Evolutionary conservation across 2,113 vertebrate species (phyloP).

Genomic region (Strix aluco): DNA sequence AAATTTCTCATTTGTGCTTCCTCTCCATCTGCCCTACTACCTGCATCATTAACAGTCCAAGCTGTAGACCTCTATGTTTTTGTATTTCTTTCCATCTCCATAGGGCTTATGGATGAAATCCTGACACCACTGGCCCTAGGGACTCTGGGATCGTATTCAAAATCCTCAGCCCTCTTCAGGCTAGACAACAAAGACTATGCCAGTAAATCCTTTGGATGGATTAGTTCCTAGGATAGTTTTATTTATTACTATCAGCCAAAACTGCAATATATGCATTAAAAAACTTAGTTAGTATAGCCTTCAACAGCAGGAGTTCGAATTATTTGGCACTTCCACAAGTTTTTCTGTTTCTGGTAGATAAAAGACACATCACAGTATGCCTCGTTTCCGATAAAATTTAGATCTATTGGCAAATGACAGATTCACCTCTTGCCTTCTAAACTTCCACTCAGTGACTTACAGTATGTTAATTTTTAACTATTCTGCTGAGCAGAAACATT

Average conservation of each 20-base stretch:
- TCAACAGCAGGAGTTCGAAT: background rate
- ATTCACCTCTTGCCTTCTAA: conserved; percentile 42
- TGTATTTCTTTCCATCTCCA: background rate
- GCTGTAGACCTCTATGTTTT: background rate
- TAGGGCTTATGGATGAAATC: background rate
- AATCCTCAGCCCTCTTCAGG: background rate
- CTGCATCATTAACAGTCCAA: background rate
- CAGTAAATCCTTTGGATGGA: background rate
- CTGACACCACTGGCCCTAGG: background rate
- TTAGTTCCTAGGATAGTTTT: background rate
- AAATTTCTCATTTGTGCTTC: background rate
- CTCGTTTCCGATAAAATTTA: background rate
- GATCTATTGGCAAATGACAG: conserved; percentile 15
- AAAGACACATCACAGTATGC: background rate
- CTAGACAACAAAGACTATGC: background rate
- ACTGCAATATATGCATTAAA: background rate
- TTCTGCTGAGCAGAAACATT: conserved; percentile 29
- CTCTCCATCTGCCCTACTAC: background rate
- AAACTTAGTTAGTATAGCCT: background rate
- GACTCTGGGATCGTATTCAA: background rate
- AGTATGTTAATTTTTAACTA: conserved; percentile 56
- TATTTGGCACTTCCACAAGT: background rate
- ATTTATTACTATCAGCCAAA: background rate
- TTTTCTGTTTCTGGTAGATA: background rate
- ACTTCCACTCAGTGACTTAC: conserved; percentile 8